Evolutionary conservation across 2,888 invertebrate species (phyloP).

Genomic region (Dorcus parallelipipedus): DNA sequence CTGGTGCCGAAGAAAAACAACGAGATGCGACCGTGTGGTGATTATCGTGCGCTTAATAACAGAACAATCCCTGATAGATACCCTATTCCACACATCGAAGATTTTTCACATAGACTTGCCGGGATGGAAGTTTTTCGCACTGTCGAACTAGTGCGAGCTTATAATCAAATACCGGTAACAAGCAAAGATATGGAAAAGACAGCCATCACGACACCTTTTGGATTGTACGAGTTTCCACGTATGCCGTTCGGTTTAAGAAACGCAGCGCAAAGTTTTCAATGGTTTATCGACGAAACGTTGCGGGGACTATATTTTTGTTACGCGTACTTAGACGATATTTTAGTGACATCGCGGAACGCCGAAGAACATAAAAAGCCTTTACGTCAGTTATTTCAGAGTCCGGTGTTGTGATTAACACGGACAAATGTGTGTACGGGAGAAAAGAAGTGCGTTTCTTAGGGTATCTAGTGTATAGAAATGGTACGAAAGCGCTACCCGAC

Average conservation of each 20-base stretch:
- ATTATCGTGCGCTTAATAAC: conserved; percentile 36
- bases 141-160: conserved; percentile 39
- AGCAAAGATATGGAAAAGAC: conserved; percentile 34
- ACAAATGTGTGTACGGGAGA: no score
- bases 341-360: no score
- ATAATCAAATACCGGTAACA: conserved; percentile 37
- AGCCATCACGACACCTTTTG: no score
- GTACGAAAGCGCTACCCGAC: no score
- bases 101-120: conserved; percentile 32
- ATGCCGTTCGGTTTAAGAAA: conserved; percentile 42
- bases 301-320: conserved; percentile 35
- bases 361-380: no score
- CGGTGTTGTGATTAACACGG: no score
- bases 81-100: conserved; percentile 40
- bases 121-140: conserved; percentile 32
- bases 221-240: conserved; percentile 29
- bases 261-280: conserved; percentile 42
- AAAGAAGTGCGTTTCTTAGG: no score
- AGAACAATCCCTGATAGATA: conserved; percentile 50
- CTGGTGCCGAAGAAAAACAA: no score
- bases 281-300: conserved; percentile 38
- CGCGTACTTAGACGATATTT: conserved; percentile 6
- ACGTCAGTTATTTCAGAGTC: background rate
- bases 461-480: no score
- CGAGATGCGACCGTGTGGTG: conserved; percentile 34